A percentile compares a stretch with the other conserved stretches of the same genome.
These are phyloP conservation scores for Orchestia grillus DNA, from an alignment of 1,140 invertebrate species.

Conservation along the genomic window DNA sequence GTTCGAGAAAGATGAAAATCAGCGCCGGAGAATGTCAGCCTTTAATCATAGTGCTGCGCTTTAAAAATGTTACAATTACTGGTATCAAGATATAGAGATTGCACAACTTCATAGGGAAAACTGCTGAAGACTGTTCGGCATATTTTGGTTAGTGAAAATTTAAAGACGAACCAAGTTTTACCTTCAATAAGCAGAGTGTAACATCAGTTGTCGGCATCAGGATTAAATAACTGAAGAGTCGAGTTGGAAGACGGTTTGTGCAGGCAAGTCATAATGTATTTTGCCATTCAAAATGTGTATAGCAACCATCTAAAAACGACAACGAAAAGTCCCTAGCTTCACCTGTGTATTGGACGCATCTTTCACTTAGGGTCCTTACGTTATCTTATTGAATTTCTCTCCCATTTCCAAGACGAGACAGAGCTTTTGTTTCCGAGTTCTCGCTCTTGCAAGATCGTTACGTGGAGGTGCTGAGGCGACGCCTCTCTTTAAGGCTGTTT, in stretches of 20 bases:
- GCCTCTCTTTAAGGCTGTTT: constrained; percentile 31
- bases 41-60: too few species aligned
- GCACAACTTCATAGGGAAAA: too few species aligned
- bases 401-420: neutral
- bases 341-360: neutral
- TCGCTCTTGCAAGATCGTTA: neutral
- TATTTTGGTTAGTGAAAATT: too few species aligned
- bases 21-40: too few species aligned
- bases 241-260: neutral
- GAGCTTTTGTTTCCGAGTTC: neutral
- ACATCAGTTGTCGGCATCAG: too few species aligned
- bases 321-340: neutral
- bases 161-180: too few species aligned
- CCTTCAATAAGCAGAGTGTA: too few species aligned
- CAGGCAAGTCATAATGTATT: neutral
- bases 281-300: neutral
- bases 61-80: too few species aligned
- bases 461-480: neutral
- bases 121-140: too few species aligned
- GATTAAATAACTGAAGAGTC: neutral
- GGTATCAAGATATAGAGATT: too few species aligned
- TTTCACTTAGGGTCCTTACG: neutral
- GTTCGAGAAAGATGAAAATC: too few species aligned
- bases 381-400: neutral
- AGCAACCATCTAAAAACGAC: neutral